A percentile compares a stretch with the other conserved stretches of the same genome.
Conservation (phyloP, 2,888 invertebrate genomes). For the Aelia acuminata region DNA sequence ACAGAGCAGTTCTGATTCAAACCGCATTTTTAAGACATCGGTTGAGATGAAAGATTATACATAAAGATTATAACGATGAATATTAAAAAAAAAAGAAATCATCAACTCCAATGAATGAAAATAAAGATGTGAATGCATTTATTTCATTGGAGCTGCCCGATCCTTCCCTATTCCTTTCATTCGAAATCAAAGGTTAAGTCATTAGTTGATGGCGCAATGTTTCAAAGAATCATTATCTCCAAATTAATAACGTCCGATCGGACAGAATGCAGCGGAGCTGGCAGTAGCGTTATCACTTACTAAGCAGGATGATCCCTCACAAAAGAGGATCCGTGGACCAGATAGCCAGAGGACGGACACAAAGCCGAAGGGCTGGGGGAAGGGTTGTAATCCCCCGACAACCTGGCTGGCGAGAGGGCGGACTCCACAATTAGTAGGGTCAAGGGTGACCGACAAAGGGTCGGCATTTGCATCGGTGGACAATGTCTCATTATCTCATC, state of each 20-base stretch:
- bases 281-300: constrained; percentile 25
- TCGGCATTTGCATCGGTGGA: constrained; percentile 40
- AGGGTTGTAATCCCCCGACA: constrained; percentile 47
- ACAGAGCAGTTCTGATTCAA: neutral
- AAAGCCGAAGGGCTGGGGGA: constrained; percentile 19
- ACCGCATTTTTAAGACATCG: neutral
- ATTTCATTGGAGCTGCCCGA: too few relatives aligned
- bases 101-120: neutral
- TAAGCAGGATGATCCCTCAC: constrained; percentile 45
- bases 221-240: constrained; percentile 14
- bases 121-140: too few relatives aligned
- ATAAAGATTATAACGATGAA: neutral
- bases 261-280: neutral
- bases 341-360: constrained; percentile 30
- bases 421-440: constrained; percentile 48
- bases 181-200: neutral
- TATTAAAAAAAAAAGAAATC: neutral
- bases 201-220: constrained; percentile 16
- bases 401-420: constrained; percentile 42
- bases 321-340: constrained; percentile 45
- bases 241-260: constrained; percentile 30
- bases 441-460: constrained; percentile 50
- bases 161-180: too few relatives aligned
- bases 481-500: constrained; percentile 48
- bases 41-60: neutral